These are phyloP conservation scores for Pseudomyrmex dendroicus DNA, from an alignment of 1,140 invertebrate genomes.

Conservation along the genomic window DNA sequence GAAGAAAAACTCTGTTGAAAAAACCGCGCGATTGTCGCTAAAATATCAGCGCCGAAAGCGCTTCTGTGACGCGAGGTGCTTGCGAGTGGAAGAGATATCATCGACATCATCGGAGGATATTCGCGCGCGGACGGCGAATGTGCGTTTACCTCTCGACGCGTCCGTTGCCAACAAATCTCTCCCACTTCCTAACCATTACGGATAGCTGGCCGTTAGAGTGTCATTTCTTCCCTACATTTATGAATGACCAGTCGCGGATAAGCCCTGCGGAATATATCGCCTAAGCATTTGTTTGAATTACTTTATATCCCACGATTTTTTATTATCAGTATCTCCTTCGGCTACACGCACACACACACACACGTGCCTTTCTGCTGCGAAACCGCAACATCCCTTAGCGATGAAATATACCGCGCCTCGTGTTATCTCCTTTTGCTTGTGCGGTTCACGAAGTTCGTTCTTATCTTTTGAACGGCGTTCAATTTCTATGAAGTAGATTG, in stretches of 20 bases:
- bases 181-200: constrained; percentile 80
- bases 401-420: constrained; percentile 35
- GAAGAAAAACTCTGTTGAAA: not conserved
- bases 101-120: constrained; percentile 16
- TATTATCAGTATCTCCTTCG: constrained; percentile 78
- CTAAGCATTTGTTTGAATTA: constrained; percentile 83
- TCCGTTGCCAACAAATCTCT: constrained; percentile 78
- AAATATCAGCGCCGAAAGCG: not conserved
- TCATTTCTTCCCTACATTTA: constrained; percentile 81
- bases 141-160: not conserved
- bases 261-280: constrained; percentile 80
- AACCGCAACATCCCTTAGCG: not conserved
- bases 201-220: constrained; percentile 76
- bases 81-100: not conserved
- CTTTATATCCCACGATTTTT: constrained; percentile 83
- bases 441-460: not conserved
- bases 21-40: not conserved
- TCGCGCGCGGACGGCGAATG: not conserved
- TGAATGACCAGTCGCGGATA: constrained; percentile 83
- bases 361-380: constrained; percentile 9
- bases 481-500: not conserved
- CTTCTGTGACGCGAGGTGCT: not conserved
- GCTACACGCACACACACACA: constrained; percentile 53
- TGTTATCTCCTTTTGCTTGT: constrained; percentile 35
- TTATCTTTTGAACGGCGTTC: not conserved